A percentile compares a stretch with the other conserved stretches of the same genome.
phyloP scores from a whole-genome alignment of 2,797 vertebrate genomes.

The Falco cherrug region DNA sequence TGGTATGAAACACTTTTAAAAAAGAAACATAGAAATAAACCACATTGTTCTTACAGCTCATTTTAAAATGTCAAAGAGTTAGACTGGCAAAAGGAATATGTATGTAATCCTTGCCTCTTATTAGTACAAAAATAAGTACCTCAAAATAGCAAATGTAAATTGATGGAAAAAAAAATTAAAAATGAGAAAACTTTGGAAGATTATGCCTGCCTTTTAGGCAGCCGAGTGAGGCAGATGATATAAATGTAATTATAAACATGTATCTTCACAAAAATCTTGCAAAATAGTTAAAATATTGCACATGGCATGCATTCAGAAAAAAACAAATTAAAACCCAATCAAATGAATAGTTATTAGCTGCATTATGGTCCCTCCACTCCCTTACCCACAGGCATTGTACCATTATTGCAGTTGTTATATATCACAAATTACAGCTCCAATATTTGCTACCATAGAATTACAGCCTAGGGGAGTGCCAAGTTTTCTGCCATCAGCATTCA shows the following conservation, averaged over 20 bases:
- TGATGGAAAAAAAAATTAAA: neutral
- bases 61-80: neutral
- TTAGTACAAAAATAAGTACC: neutral
- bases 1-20: neutral
- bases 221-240: neutral
- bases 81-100: neutral
- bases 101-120: neutral
- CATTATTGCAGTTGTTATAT: conserved; percentile 25
- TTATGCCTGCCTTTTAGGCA: neutral
- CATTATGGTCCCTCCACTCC: conserved; percentile 11
- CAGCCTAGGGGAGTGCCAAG: neutral
- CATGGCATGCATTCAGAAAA: neutral
- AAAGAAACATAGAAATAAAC: neutral
- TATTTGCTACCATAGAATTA: conserved; percentile 20
- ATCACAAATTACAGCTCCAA: neutral
- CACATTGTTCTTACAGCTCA: neutral
- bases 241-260: conserved; percentile 6
- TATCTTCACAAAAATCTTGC: neutral
- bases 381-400: conserved; percentile 24
- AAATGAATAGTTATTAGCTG: conserved; percentile 39
- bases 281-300: neutral
- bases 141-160: neutral
- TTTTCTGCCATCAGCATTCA: conserved; percentile 23
- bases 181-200: neutral
- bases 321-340: neutral